These are phyloP conservation scores for Lichenostomus cassidix DNA, from an alignment of 2,113 vertebrate genomes.

Conservation along the genomic window DNA sequence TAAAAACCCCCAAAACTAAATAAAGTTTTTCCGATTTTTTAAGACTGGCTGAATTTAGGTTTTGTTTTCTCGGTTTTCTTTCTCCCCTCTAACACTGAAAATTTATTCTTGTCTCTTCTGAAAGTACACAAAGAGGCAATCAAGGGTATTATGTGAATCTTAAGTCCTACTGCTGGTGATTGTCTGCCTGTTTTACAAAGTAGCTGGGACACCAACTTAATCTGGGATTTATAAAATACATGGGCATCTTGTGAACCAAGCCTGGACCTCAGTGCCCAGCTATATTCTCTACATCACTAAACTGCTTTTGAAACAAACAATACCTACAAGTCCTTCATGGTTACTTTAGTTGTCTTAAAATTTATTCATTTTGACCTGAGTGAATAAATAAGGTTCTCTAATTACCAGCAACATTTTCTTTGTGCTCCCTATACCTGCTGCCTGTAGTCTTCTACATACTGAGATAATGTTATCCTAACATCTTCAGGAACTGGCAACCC, in stretches of 20 bases:
- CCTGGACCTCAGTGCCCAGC: neutral
- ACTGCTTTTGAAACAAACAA: neutral
- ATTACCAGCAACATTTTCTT: neutral
- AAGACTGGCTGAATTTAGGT: neutral
- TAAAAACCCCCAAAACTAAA: neutral
- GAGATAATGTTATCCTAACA: neutral
- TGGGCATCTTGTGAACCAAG: neutral
- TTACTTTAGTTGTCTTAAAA: neutral
- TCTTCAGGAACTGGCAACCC: neutral
- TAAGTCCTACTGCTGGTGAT: neutral
- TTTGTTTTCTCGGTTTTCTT: neutral
- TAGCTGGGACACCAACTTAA: neutral
- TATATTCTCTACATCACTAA: neutral
- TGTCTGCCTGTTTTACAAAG: neutral
- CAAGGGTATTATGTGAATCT: neutral
- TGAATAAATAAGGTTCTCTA: neutral
- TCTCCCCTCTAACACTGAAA: neutral
- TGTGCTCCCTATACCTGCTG: neutral
- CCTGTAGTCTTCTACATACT: neutral
- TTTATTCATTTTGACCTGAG: neutral
- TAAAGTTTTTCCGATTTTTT: neutral
- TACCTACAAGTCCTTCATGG: neutral
- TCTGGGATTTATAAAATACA: neutral
- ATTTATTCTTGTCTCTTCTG: neutral
- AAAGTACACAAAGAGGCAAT: neutral